phyloP scores from a whole-genome alignment of 2,797 vertebrate genomes.

The Liasis olivaceus region DNA sequence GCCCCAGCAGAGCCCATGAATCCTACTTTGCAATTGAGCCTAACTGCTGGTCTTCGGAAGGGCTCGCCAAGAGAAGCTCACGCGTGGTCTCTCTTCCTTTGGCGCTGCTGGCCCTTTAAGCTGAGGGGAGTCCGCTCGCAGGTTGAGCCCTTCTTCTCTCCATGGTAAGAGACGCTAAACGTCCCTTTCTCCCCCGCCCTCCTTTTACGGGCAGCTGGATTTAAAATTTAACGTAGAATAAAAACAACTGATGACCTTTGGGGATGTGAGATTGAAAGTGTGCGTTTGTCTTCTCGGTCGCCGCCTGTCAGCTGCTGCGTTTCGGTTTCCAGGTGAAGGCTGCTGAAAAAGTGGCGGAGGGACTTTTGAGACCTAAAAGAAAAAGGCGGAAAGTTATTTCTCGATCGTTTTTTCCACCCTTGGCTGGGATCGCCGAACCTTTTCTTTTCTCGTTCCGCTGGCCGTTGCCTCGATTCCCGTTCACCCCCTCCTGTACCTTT shows the following conservation, averaged over 20 bases:
- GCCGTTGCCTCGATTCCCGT: no score
- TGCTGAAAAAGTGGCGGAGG: neutral
- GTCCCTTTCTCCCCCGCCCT: neutral
- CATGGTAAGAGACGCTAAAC: slow-evolving; percentile 45
- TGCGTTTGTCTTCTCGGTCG: neutral
- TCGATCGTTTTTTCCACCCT: neutral
- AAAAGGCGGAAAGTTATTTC: neutral
- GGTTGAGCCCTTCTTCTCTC: slow-evolving; percentile 28
- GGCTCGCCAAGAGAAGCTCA: neutral
- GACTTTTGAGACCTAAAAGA: slow-evolving; percentile 1
- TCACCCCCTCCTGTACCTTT: neutral
- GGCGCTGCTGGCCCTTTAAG: slow-evolving; percentile 61
- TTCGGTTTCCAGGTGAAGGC: neutral
- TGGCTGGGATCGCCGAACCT: neutral
- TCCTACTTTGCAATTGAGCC: neutral
- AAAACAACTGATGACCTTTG: neutral
- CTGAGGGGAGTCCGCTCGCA: neutral
- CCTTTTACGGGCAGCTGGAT: neutral
- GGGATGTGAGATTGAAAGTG: neutral
- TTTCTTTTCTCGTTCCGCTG: neutral
- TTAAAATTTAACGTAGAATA: neutral
- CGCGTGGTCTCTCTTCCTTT: neutral
- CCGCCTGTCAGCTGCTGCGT: neutral
- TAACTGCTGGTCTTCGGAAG: neutral
- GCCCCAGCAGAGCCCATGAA: neutral